phyloP scores from a whole-genome alignment of 2,888 invertebrate species.

The Agonopterix subpropinquella region DNA sequence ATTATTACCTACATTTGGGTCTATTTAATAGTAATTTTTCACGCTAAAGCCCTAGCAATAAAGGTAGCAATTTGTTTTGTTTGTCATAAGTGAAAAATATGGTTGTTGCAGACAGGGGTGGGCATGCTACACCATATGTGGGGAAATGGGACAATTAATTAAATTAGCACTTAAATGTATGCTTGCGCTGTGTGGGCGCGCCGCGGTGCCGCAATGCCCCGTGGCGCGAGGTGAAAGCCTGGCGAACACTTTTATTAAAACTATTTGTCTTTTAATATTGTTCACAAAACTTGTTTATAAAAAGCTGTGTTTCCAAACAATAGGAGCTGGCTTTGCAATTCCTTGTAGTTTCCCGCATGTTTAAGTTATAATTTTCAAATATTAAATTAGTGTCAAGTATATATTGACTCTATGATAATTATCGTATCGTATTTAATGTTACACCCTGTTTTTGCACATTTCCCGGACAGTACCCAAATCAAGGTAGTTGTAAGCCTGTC shows the following conservation, averaged over 20 bases:
- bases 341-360: too few relatives aligned
- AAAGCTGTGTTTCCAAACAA: too few relatives aligned
- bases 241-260: conserved; percentile 52
- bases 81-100: conserved; percentile 59
- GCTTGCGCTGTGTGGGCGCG: conserved; percentile 33
- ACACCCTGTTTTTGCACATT: too few relatives aligned
- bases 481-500: too few relatives aligned
- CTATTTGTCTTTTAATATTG: conserved; percentile 30
- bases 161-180: conserved; percentile 63
- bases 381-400: too few relatives aligned
- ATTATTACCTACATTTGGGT: not conserved
- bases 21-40: conserved; percentile 18
- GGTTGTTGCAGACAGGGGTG: conserved; percentile 23
- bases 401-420: too few relatives aligned
- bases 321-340: too few relatives aligned
- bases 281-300: too few relatives aligned
- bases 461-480: too few relatives aligned
- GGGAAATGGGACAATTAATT: conserved; percentile 69
- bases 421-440: too few relatives aligned
- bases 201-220: conserved; percentile 12
- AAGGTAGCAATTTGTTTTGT: conserved; percentile 46
- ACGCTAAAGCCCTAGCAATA: conserved; percentile 31
- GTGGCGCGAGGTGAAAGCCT: not conserved
- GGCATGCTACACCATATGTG: conserved; percentile 30
- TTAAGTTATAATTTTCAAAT: too few relatives aligned